phyloP scores from a whole-genome alignment of 2,113 vertebrate genomes.

The Cariama cristata region DNA sequence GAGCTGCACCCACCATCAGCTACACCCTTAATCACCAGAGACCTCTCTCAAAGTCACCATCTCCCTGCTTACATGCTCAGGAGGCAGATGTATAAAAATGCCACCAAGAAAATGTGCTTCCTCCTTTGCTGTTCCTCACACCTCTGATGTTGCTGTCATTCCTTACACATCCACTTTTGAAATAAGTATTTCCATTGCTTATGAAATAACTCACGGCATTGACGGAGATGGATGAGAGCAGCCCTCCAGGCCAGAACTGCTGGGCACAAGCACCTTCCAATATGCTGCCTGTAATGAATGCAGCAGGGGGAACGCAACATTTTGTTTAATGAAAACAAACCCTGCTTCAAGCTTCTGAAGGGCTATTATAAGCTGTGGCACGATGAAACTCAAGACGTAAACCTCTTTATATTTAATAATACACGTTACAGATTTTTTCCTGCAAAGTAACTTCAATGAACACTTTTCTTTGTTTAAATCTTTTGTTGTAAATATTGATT shows the following conservation, averaged over 20 bases:
- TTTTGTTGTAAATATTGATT: slow-evolving; percentile 2
- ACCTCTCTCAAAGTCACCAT: not conserved
- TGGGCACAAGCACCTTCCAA: not conserved
- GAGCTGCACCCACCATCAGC: not conserved
- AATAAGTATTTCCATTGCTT: not conserved
- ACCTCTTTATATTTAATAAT: slow-evolving; percentile 30
- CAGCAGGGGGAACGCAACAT: not conserved
- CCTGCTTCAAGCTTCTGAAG: not conserved
- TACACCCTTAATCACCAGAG: not conserved
- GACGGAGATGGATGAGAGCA: not conserved
- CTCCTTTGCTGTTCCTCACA: not conserved
- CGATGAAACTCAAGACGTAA: not conserved
- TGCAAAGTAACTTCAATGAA: not conserved
- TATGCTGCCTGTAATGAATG: not conserved
- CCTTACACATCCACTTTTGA: not conserved
- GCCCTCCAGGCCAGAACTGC: not conserved
- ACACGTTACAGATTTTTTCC: not conserved
- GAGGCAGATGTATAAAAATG: not conserved
- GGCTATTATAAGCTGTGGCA: not conserved
- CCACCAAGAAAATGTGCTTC: not conserved
- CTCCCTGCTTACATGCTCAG: not conserved
- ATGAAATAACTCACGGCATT: not conserved
- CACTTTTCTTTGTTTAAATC: not conserved
- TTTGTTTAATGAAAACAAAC: not conserved
- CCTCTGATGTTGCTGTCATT: not conserved